Evolutionary conservation across 2,888 invertebrate genomes (phyloP), one percentile per base, ranked within the genome.

Genomic region (Mongoloraphidia duomilia): DNA sequence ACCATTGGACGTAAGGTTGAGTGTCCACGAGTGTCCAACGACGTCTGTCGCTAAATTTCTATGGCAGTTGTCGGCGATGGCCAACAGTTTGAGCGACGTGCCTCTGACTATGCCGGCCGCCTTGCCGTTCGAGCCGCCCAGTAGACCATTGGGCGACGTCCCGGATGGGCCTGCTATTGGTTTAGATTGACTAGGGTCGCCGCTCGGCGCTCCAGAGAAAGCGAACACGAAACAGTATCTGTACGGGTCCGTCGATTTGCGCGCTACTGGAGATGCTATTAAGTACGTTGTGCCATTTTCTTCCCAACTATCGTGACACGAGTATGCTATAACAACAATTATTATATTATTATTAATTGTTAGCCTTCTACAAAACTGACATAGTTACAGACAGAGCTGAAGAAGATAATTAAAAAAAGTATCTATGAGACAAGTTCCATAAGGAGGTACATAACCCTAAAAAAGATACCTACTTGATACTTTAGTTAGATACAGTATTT

Each of bases 231-330:
- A 76, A 68, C 82, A 82, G 60, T 77, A 72, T 13, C 79, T 71
- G 42, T 71, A 60, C 1, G 74, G 71, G 49, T 75, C 74, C 1
- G 70, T 63, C 10, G 74, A 67, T 49, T 69, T 69, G 50, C 73
- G 62, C 8, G 72, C 64, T 39, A 67, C 61, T 1, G 76, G 77
- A 5, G 81, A 80, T n/a, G 82, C 80, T 53, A 85, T 77, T 56
- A 84, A 73, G 65, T 75, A 82, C 54, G 79, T 77, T 9, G 75
- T 71, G 26, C 72, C 71, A 41, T 76, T 75, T 53, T 79, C 79
- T 55, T 73, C 69, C 84, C 85, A 85, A 61, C 77, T 78, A 44
- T 84, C 85, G 62, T 83, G 81, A 63, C 85, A 85, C 0, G 77
- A 76, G 66, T 81, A 84, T 43, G 76, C 83, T 81, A 69, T 1